Conservation (phyloP, 2,797 vertebrate genomes). For the Pyrocephalus nanus region DNA sequence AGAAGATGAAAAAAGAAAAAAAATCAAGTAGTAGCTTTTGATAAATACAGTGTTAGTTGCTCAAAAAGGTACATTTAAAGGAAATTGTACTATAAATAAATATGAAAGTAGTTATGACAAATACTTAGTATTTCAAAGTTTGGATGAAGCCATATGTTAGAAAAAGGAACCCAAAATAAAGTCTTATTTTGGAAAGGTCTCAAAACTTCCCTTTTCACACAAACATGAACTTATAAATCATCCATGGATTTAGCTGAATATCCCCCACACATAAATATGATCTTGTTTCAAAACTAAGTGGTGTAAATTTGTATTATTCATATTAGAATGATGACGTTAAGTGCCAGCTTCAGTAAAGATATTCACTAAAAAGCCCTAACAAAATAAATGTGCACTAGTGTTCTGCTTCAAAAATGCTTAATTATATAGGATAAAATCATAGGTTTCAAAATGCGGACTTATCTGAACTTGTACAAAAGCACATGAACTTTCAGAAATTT, state of each 20-base stretch:
- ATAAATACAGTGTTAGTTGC: not conserved
- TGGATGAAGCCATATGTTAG: not conserved
- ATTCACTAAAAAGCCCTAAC: not conserved
- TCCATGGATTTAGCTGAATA: not conserved
- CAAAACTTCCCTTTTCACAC: not conserved
- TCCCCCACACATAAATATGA: not conserved
- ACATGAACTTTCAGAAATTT: not conserved
- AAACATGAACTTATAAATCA: not conserved
- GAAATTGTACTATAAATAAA: not conserved
- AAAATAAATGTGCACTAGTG: rapidly evolving
- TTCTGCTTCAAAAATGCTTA: not conserved
- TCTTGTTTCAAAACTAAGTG: not conserved
- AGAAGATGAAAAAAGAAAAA: not conserved
- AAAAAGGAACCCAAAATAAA: not conserved
- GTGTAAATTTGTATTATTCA: not conserved
- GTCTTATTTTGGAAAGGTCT: not conserved
- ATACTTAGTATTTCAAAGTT: not conserved
- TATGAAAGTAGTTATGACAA: not conserved
- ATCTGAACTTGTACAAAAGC: not conserved
- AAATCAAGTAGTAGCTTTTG: not conserved
- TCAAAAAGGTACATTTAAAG: not conserved
- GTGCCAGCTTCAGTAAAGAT: not conserved
- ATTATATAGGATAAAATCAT: not conserved
- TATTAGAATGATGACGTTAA: not conserved
- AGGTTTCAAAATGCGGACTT: not conserved